These are phyloP conservation scores for Nasonovia ribisnigri DNA, from an alignment of 2,888 invertebrate species.

Conservation along the genomic window DNA sequence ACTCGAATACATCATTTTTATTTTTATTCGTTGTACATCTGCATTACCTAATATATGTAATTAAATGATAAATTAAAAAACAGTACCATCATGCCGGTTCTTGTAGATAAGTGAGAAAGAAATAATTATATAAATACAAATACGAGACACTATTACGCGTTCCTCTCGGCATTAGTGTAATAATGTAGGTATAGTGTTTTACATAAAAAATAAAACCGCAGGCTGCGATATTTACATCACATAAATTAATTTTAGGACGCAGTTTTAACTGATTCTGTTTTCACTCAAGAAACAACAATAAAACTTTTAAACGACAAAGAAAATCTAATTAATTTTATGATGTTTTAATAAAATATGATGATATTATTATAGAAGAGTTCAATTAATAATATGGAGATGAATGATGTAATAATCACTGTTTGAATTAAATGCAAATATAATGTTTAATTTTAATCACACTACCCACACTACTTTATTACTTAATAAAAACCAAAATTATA, in stretches of 20 bases:
- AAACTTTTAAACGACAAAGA: neutral
- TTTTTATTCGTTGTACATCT: neutral
- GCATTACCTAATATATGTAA: neutral
- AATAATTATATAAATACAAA: neutral
- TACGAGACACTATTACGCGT: neutral
- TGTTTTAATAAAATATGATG: slow-evolving; percentile 34
- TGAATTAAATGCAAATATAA: neutral
- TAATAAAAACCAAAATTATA: neutral
- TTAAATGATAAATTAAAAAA: neutral
- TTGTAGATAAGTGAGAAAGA: neutral
- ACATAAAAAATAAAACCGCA: neutral
- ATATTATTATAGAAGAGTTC: slow-evolving; percentile 1
- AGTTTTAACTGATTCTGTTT: neutral
- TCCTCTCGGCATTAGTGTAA: neutral
- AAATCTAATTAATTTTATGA: neutral
- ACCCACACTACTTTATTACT: neutral
- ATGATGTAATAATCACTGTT: neutral
- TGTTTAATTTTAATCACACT: neutral
- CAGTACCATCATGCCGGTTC: neutral
- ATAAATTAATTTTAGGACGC: neutral
- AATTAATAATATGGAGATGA: slow-evolving; percentile 1
- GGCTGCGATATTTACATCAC: neutral
- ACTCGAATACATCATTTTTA: neutral
- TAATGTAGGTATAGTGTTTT: neutral
- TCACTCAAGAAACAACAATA: neutral